phyloP scores from a whole-genome alignment of 2,113 vertebrate species.

The Odocoileus hemionus region DNA sequence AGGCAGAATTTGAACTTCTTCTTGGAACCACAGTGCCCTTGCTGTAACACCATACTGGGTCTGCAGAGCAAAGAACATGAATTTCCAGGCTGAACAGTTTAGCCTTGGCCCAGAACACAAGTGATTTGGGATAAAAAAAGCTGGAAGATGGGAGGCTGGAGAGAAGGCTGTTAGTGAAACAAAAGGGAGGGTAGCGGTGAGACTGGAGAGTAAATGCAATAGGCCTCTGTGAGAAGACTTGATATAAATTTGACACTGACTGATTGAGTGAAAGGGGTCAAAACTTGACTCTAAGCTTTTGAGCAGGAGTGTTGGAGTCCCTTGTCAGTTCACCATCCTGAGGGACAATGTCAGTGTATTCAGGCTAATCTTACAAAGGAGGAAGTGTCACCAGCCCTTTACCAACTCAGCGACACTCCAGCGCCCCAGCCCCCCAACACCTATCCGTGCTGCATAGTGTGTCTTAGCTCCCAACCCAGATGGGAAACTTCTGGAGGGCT shows the following conservation, averaged over 20 bases:
- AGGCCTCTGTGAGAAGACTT: background rate
- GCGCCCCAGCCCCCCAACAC: fast-evolving
- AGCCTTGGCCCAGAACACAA: background rate
- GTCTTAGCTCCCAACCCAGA: background rate
- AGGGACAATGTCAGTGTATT: background rate
- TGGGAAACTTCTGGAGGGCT: background rate
- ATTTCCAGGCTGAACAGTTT: background rate
- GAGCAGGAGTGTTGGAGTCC: background rate
- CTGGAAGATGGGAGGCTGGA: background rate
- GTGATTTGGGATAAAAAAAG: background rate
- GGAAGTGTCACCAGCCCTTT: background rate
- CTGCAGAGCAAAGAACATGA: background rate
- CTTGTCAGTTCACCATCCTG: background rate
- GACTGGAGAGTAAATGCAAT: background rate
- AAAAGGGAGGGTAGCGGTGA: background rate
- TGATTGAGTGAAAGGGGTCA: background rate
- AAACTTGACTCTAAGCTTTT: background rate
- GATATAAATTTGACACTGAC: background rate
- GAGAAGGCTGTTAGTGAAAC: background rate
- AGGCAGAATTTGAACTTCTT: background rate
- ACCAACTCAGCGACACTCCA: background rate
- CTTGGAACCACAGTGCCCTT: background rate
- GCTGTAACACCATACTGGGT: fast-evolving
- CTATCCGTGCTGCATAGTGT: background rate
- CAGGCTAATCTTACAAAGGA: background rate